A percentile compares a stretch with the other conserved stretches of the same genome.
phyloP scores from a whole-genome alignment of 2,797 vertebrate genomes.

The Anas flavirostris region DNA sequence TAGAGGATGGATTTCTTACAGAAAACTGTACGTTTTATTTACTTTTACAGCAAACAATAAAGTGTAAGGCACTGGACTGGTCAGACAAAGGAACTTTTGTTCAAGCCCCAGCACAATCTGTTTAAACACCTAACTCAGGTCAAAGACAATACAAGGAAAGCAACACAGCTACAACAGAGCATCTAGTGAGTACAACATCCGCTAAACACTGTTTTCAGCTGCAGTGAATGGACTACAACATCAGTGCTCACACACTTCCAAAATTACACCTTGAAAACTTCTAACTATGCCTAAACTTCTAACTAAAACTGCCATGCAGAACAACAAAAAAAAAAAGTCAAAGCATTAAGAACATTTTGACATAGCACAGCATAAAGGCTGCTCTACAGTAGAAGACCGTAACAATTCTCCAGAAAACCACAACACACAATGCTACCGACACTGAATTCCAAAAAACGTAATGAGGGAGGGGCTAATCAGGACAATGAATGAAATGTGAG shows the following conservation, averaged over 20 bases:
- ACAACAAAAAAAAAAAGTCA: not conserved
- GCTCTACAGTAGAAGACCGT: accelerated
- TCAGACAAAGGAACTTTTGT: not conserved
- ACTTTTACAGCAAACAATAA: conserved; percentile 11
- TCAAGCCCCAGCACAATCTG: not conserved
- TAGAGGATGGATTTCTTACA: not conserved
- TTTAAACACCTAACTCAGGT: conserved; percentile 7
- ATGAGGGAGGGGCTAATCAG: not conserved
- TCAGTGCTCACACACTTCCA: not conserved
- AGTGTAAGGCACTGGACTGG: not conserved
- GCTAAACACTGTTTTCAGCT: not conserved
- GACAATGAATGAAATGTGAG: not conserved
- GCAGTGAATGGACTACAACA: not conserved
- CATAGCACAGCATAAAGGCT: not conserved
- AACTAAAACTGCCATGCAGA: accelerated
- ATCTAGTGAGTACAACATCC: not conserved
- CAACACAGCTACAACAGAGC: not conserved
- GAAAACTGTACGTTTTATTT: not conserved
- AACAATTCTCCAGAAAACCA: not conserved
- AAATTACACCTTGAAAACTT: not conserved
- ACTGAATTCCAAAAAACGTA: not conserved
- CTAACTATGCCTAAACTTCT: accelerated
- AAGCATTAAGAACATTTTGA: not conserved
- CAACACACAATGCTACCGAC: not conserved
- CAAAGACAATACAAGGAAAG: conserved; percentile 38